These are phyloP conservation scores for Tanytarsus gracilentus DNA, from an alignment of 2,888 invertebrate species.

Conservation along the genomic window DNA sequence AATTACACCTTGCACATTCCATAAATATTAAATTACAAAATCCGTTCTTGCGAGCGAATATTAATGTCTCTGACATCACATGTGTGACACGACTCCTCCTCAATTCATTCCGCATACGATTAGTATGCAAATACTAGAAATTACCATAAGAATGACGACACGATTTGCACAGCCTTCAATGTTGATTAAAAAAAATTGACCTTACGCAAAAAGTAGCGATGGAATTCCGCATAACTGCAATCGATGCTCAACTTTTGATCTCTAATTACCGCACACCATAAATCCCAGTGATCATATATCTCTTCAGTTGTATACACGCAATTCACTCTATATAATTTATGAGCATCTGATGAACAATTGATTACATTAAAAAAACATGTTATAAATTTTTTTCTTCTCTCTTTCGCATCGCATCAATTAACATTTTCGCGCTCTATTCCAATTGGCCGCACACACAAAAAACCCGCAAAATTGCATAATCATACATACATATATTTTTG, in stretches of 20 bases:
- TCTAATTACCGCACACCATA: neutral
- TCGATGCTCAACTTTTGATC: no score
- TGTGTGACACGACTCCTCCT: neutral
- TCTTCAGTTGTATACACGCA: neutral
- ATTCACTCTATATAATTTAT: neutral
- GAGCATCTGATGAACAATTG: conserved; percentile 11
- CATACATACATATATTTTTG: neutral
- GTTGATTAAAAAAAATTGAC: conserved; percentile 17
- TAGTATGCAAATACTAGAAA: conserved; percentile 12
- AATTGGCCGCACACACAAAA: conserved; percentile 17
- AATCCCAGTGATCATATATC: no score
- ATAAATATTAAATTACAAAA: no score
- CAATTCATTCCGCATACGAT: neutral
- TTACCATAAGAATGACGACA: no score
- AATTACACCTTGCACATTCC: no score
- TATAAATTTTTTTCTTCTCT: neutral
- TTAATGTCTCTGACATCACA: no score
- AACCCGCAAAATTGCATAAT: conserved; percentile 24
- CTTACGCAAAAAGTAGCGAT: neutral
- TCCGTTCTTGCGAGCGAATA: no score
- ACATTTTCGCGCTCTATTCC: conserved; percentile 15
- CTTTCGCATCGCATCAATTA: conserved; percentile 26
- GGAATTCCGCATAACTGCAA: no score
- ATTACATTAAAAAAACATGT: neutral
- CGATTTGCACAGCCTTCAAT: no score